A percentile compares a stretch with the other conserved stretches of the same genome.
These are phyloP conservation scores for Odontothrips loti DNA, from an alignment of 2,888 invertebrate genomes.

Conservation along the genomic window DNA sequence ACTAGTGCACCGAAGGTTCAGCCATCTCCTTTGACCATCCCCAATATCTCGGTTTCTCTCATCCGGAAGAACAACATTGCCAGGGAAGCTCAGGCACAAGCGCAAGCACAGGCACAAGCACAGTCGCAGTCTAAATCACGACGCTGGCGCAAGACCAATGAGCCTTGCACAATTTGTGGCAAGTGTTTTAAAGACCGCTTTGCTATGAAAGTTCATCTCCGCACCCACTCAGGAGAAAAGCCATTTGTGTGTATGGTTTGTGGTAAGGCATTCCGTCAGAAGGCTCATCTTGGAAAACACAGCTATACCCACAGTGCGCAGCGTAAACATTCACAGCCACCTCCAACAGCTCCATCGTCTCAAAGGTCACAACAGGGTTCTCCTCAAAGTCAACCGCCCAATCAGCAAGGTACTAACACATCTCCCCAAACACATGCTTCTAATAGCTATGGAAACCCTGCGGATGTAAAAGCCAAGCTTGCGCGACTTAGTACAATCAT, in stretches of 20 bases:
- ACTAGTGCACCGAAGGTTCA: not conserved
- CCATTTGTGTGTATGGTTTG: slow-evolving; percentile 12
- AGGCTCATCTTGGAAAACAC: not conserved
- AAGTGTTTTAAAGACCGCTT: slow-evolving; percentile 2
- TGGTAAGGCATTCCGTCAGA: slow-evolving; percentile 5
- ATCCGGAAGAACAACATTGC: not conserved
- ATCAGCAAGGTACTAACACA: not conserved
- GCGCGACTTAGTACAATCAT: not conserved
- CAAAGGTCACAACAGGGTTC: not conserved
- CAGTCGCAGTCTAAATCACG: not conserved
- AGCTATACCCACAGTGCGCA: slow-evolving; percentile 11
- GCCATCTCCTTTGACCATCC: not conserved
- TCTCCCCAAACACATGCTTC: not conserved
- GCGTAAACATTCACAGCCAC: not conserved
- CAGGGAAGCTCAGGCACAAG: not conserved
- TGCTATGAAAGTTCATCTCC: slow-evolving; percentile 5
- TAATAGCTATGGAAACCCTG: not conserved
- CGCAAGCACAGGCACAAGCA: not conserved
- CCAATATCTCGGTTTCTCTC: not conserved
- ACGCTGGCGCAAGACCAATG: not conserved
- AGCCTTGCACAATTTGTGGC: not conserved
- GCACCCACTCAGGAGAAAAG: not conserved
- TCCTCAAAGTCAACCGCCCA: not conserved
- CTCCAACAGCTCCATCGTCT: not conserved
- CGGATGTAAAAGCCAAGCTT: not conserved